Evolutionary conservation across 2,888 invertebrate genomes (phyloP).

Genomic region (Nomada goodeniana): DNA sequence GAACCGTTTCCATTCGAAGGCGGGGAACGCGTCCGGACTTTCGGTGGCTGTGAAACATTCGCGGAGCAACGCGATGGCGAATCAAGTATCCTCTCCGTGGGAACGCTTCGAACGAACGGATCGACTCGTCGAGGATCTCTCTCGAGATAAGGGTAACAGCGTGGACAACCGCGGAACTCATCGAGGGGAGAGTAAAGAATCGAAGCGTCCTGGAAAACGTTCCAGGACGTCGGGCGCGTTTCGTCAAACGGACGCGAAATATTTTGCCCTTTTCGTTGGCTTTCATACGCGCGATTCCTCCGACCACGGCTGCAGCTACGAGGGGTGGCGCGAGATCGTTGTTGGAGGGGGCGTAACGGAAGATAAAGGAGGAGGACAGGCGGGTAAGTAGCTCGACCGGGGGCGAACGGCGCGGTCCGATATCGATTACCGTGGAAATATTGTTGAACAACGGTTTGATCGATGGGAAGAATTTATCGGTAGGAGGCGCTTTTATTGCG

Average conservation of each 20-base stretch:
- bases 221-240: not conserved
- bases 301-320: not conserved
- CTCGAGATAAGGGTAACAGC: slow-evolving; percentile 12
- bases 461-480: too few relatives aligned
- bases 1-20: too few relatives aligned
- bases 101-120: not conserved
- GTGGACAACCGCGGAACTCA: not conserved
- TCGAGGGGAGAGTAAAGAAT: not conserved
- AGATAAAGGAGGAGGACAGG: too few relatives aligned
- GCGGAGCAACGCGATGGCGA: too few relatives aligned
- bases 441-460: not conserved
- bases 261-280: not conserved
- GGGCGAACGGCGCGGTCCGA: not conserved
- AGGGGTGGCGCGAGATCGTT: not conserved
- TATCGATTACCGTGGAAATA: not conserved
- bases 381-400: not conserved
- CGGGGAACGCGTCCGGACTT: too few relatives aligned
- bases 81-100: too few relatives aligned
- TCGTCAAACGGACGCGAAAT: not conserved
- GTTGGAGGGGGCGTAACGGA: too few relatives aligned
- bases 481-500: too few relatives aligned
- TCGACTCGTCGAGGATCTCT: not conserved
- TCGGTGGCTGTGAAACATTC: too few relatives aligned
- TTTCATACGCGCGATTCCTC: not conserved
- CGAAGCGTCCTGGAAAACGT: slow-evolving; percentile 16